Evolutionary conservation across 2,113 vertebrate species (phyloP), one percentile per base, ranked within the genome.

Genomic region (Psittacula cyanocephala): DNA sequence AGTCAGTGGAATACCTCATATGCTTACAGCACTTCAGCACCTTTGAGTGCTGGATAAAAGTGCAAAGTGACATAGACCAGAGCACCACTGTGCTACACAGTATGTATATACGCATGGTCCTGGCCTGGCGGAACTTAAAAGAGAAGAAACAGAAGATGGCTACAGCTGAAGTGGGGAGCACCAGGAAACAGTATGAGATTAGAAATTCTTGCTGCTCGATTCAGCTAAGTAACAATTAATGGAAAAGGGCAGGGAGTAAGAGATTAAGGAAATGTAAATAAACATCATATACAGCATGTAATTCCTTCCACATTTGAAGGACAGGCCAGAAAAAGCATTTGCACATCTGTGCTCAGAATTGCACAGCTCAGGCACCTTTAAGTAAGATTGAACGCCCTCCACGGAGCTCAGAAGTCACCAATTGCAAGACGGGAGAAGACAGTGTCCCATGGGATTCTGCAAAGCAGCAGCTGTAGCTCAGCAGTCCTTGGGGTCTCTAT

Each of bases 11-110:
- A 81, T 84, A 72, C 39, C 47, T 89, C 44, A 22, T 25, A n/a
- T 57, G 39, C 57, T 92, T 82, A 60, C 47, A 91, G 65, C 81
- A 88, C 53, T 69, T 92, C 83, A 91, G 55, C 72, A 86, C 70
- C 62, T 91, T 62, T 76, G 53, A 85, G 57, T 41, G 31, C 35
- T 92, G 77, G 24, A 57, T 49, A 11, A 76, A 95, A 82, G 78
- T 72, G 84, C 84, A 16, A 69, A 79, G 77, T 91, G 81, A 95
- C 31, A 65, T 35, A 91, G 31, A 84, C 35, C 93, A 95, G 91
- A 92, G 25, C 84, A 81, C 20, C 57, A 17, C 64, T 35, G 69
- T 55, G 46, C 63, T 75, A 59, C 28, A 67, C n/a, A 6, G 14
- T 41, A 1, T 3, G 27, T 27, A 15, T 15, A 13, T 20, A 39